A percentile compares a stretch with the other conserved stretches of the same genome.
Evolutionary conservation across 1,140 invertebrate genomes (phyloP).

Genomic region (Metaphire vulgaris): DNA sequence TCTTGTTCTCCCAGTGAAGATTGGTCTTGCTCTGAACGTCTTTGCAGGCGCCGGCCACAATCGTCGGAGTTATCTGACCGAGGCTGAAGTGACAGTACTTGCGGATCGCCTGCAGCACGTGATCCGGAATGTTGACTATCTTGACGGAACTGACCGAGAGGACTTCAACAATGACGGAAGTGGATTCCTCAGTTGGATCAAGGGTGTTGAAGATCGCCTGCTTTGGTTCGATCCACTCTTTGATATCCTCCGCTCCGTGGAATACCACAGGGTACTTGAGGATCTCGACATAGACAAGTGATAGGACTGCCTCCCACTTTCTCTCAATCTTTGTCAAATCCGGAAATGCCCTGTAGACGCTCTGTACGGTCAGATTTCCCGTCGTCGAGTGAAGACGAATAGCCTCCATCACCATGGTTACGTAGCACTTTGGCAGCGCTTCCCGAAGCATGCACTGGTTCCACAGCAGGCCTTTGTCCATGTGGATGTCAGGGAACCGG

Average conservation of each 20-base stretch:
- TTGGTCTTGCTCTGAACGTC: conserved; percentile 22
- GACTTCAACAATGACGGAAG: conserved; percentile 11
- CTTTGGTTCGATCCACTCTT: conserved; percentile 20
- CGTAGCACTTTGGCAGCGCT: conserved; percentile 30
- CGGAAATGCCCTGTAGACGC: conserved; percentile 27
- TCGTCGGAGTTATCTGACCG: conserved; percentile 20
- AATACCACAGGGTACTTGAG: conserved; percentile 22
- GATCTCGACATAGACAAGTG: conserved; percentile 23
- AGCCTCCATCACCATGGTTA: conserved; percentile 18
- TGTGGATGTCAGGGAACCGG: conserved; percentile 29
- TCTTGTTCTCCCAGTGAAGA: conserved; percentile 20
- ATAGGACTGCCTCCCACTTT: conserved; percentile 24
- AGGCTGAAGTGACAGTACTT: conserved; percentile 15
- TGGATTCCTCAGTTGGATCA: conserved; percentile 10
- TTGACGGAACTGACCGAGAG: conserved; percentile 14
- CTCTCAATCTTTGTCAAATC: conserved; percentile 19
- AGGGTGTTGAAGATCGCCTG: conserved; percentile 27
- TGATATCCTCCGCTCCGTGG: neutral
- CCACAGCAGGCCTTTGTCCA: conserved; percentile 38
- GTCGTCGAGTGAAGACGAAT: conserved; percentile 5
- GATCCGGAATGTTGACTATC: conserved; percentile 15
- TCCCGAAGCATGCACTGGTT: conserved; percentile 39
- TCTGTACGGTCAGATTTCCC: conserved; percentile 1
- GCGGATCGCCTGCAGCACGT: conserved; percentile 19
- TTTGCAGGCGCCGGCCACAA: conserved; percentile 16